A percentile compares a stretch with the other conserved stretches of the same genome.
These are phyloP conservation scores for Redunca redunca DNA, from an alignment of 2,113 vertebrate genomes.

Conservation along the genomic window DNA sequence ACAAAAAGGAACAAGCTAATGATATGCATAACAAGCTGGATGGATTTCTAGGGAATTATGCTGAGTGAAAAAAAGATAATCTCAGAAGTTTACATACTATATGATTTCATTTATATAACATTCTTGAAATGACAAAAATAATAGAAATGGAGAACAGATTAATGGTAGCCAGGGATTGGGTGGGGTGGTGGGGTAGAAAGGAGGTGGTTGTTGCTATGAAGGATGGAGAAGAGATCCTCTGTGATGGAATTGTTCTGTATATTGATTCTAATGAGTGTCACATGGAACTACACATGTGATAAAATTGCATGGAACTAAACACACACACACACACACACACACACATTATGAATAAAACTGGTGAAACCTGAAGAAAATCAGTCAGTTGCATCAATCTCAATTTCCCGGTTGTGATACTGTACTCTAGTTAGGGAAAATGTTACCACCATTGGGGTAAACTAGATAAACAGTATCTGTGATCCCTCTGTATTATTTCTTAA, in stretches of 20 bases:
- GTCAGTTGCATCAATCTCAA: not conserved
- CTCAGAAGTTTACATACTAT: not conserved
- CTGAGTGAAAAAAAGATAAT: not conserved
- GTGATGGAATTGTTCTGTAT: not conserved
- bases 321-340: not conserved
- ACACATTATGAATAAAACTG: not conserved
- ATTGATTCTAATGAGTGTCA: not conserved
- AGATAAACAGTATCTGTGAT: not conserved
- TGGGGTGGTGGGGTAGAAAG: not conserved
- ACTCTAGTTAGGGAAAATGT: not conserved
- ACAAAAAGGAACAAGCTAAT: not conserved
- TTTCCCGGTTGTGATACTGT: not conserved
- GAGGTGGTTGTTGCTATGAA: not conserved
- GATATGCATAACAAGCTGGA: not conserved
- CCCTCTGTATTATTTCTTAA: not conserved
- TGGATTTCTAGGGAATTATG: not conserved
- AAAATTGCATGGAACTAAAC: not conserved
- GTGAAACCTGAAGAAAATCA: not conserved
- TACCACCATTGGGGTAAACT: not conserved
- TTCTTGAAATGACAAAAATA: not conserved
- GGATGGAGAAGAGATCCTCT: not conserved
- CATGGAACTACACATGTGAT: not conserved
- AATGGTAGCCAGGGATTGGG: not conserved
- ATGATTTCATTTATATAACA: conserved; percentile 14
- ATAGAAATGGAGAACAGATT: not conserved